Conservation (phyloP, 2,888 invertebrate genomes). For the Eilema sororculum region DNA sequence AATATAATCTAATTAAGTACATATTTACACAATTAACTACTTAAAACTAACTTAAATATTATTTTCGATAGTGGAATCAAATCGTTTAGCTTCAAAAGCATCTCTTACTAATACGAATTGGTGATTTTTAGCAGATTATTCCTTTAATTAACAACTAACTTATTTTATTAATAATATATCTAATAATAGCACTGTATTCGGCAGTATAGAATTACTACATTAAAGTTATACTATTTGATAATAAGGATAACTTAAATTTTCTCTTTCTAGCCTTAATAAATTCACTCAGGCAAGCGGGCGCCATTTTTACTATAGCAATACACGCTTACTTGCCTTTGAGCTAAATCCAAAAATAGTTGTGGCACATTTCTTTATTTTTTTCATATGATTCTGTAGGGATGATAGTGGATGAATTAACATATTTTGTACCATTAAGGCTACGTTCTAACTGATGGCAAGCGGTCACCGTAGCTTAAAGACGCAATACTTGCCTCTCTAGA, state of each 20-base stretch:
- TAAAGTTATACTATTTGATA: background rate
- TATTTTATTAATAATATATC: background rate
- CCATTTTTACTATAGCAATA: background rate
- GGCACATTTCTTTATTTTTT: too few relatives aligned
- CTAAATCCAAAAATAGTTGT: background rate
- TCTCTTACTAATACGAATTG: constrained; percentile 7
- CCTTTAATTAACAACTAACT: background rate
- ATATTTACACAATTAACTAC: constrained; percentile 47
- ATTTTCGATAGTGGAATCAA: constrained; percentile 69
- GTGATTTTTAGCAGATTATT: background rate
- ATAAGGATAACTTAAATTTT: background rate
- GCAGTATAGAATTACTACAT: background rate
- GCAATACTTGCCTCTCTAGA: background rate
- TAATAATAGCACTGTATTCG: background rate
- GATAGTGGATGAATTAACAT: background rate
- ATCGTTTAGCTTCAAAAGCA: constrained; percentile 37
- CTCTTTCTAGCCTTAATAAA: too few relatives aligned
- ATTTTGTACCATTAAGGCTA: constrained; percentile 4
- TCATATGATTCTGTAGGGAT: background rate
- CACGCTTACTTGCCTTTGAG: background rate
- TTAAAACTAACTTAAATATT: constrained; percentile 32
- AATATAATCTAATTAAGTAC: background rate
- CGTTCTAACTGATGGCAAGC: background rate
- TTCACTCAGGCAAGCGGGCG: background rate
- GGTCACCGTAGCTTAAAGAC: background rate